phyloP scores from a whole-genome alignment of 2,888 invertebrate genomes.

The Ormyrus rosae region DNA sequence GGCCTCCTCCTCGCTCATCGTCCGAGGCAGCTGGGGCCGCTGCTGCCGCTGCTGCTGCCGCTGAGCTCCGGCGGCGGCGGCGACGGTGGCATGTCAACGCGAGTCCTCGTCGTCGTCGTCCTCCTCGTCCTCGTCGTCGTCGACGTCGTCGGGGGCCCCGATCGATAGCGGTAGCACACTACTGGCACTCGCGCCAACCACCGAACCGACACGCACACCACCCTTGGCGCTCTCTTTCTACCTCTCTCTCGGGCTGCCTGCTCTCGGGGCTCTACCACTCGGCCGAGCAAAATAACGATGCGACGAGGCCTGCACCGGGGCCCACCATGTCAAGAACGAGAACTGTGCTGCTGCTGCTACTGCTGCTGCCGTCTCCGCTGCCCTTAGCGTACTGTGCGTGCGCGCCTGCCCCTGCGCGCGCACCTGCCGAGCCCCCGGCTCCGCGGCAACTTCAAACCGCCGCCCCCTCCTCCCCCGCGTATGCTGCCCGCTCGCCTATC shows the following conservation, averaged over 20 bases:
- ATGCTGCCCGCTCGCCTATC: background rate
- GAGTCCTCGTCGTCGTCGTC: background rate
- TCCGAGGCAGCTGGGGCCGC: constrained; percentile 63
- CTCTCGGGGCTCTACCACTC: background rate
- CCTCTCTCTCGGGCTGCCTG: background rate
- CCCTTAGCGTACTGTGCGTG: background rate
- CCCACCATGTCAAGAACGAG: constrained; percentile 67
- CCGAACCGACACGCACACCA: no score
- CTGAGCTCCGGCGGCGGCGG: constrained; percentile 5
- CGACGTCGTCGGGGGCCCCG: background rate
- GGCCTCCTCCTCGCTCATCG: constrained; percentile 61
- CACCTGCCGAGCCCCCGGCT: background rate
- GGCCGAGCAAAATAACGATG: constrained; percentile 49
- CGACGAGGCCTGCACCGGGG: constrained; percentile 74
- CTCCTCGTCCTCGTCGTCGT: background rate
- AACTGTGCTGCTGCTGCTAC: constrained; percentile 32
- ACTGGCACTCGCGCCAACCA: no score
- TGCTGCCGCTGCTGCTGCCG: constrained; percentile 8
- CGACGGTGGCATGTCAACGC: background rate
- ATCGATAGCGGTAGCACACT: no score
- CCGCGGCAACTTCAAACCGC: background rate
- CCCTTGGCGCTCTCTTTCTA: background rate
- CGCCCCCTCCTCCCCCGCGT: background rate
- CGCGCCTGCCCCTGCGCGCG: background rate
- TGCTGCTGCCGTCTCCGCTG: background rate